Evolutionary conservation across 2,797 vertebrate genomes (phyloP).

Genomic region (Oreochromis mossambicus): DNA sequence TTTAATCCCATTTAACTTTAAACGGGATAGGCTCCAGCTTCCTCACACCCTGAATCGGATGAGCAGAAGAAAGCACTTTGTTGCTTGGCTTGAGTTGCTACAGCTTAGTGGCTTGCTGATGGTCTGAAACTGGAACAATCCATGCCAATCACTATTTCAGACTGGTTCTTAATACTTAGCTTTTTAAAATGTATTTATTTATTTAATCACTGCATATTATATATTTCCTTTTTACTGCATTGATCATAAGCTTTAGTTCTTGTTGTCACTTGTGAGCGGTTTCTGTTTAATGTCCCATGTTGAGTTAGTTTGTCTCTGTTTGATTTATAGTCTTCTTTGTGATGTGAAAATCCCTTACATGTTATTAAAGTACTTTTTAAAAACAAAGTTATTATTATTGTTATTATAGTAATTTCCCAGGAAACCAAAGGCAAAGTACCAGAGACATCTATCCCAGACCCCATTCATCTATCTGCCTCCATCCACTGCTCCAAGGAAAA

Average conservation of each 20-base stretch:
- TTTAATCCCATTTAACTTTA: background rate
- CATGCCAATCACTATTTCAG: background rate
- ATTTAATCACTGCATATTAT: background rate
- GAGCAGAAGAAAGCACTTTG: background rate
- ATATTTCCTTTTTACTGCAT: background rate
- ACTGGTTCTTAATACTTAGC: background rate
- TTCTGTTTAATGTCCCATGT: background rate
- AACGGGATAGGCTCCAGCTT: accelerated
- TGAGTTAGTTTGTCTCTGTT: background rate
- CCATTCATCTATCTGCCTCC: background rate
- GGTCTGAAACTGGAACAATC: background rate
- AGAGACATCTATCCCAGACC: background rate
- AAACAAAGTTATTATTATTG: background rate
- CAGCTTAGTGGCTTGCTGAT: background rate
- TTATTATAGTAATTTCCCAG: slow-evolving; percentile 15
- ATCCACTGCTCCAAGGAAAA: background rate
- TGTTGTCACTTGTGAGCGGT: background rate
- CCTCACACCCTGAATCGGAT: background rate
- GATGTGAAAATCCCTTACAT: accelerated
- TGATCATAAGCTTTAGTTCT: accelerated
- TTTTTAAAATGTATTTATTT: accelerated
- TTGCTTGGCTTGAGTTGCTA: background rate
- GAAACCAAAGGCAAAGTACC: background rate
- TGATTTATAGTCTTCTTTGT: background rate
- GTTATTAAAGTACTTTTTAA: background rate